Evolutionary conservation across 2,113 vertebrate genomes (phyloP).

Genomic region (Fulica atra): DNA sequence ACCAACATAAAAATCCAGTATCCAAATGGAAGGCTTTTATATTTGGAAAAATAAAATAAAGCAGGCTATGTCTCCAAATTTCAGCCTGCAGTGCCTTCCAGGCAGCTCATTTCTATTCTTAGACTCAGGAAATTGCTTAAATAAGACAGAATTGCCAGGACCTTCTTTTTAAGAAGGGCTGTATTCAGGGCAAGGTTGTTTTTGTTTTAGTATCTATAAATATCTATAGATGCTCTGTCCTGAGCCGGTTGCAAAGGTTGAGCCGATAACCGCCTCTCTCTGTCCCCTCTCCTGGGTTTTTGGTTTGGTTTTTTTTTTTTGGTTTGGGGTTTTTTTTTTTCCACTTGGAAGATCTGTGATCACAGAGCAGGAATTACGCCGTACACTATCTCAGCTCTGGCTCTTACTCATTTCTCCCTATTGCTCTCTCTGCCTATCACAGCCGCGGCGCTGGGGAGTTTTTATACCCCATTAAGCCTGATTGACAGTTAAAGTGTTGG

Average conservation of each 20-base stretch:
- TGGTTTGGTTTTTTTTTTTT: not conserved
- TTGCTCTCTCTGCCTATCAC: constrained; percentile 48
- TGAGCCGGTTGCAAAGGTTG: constrained; percentile 11
- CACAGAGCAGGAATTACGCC: constrained; percentile 58
- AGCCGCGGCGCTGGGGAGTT: constrained; percentile 72
- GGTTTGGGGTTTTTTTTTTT: not conserved
- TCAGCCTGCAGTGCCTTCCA: constrained; percentile 73
- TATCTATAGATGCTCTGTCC: constrained; percentile 22
- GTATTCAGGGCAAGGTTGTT: constrained; percentile 62
- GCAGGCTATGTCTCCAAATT: constrained; percentile 64
- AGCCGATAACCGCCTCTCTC: constrained; percentile 55
- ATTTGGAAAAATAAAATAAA: constrained; percentile 43
- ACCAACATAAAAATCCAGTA: constrained; percentile 43
- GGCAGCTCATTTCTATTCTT: constrained; percentile 72
- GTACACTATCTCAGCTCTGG: constrained; percentile 23
- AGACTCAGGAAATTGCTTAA: constrained; percentile 80
- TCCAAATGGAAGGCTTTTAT: constrained; percentile 20
- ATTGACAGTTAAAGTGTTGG: constrained; percentile 91
- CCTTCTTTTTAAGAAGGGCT: constrained; percentile 68
- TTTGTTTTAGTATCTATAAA: constrained; percentile 50
- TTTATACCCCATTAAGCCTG: constrained; percentile 91
- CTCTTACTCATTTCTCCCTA: constrained; percentile 29
- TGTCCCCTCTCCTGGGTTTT: constrained; percentile 50
- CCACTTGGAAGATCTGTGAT: constrained; percentile 58
- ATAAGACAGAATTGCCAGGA: constrained; percentile 71